phyloP scores from a whole-genome alignment of 2,888 invertebrate genomes.

The Lagria hirta region DNA sequence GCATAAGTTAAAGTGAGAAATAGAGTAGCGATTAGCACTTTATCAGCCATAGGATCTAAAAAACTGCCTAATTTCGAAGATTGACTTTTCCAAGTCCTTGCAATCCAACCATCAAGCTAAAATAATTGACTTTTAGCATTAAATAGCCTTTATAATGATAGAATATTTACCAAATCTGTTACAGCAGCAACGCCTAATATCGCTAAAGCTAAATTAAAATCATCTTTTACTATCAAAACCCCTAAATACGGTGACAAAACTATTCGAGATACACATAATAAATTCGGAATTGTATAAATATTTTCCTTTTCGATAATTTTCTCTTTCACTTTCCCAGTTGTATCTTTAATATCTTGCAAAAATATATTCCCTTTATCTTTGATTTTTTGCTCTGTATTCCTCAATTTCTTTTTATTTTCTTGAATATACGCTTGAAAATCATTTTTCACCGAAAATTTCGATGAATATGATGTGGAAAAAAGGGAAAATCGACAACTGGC shows the following conservation, averaged over 20 bases:
- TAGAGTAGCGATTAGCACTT: slow-evolving; percentile 85
- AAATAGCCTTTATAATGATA: background rate
- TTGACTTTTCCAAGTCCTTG: slow-evolving; percentile 87
- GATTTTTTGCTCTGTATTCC: slow-evolving; percentile 60
- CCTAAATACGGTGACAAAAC: slow-evolving; percentile 85
- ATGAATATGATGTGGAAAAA: no score
- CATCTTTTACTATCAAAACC: slow-evolving; percentile 79
- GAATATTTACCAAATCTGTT: slow-evolving; percentile 88
- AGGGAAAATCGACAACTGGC: no score
- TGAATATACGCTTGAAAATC: slow-evolving; percentile 55
- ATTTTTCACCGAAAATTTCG: slow-evolving; percentile 17
- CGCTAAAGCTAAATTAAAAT: slow-evolving; percentile 78
- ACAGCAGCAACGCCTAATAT: slow-evolving; percentile 84
- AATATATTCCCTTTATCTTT: slow-evolving; percentile 64
- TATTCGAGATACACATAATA: slow-evolving; percentile 84
- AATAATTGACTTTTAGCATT: slow-evolving; percentile 25
- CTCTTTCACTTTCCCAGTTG: slow-evolving; percentile 69
- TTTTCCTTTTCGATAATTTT: slow-evolving; percentile 83
- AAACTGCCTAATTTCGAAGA: slow-evolving; percentile 93
- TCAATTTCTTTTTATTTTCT: slow-evolving; percentile 63
- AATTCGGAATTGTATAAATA: slow-evolving; percentile 90
- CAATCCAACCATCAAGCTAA: slow-evolving; percentile 94
- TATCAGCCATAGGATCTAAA: slow-evolving; percentile 96
- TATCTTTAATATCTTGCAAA: slow-evolving; percentile 71
- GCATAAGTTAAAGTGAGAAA: slow-evolving; percentile 86